A percentile compares a stretch with the other conserved stretches of the same genome.
Conservation (phyloP, 2,113 vertebrate species). For the Coregonus clupeaformis region DNA sequence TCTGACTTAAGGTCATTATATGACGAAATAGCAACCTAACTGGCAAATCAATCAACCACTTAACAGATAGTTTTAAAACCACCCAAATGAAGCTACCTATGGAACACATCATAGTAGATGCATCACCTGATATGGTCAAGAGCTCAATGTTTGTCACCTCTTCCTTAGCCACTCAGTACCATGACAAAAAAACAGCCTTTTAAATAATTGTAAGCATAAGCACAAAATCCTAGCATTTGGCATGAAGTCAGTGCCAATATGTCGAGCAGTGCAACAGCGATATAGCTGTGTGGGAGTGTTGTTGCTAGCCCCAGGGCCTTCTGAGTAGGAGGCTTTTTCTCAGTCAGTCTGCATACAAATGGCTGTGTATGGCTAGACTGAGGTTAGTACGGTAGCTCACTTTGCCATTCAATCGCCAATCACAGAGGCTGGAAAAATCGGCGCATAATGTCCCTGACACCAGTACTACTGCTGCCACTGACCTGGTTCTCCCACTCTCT, state of each 20-base stretch:
- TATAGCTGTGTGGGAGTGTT: conserved; percentile 5
- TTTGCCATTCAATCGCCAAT: background rate
- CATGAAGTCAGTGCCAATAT: background rate
- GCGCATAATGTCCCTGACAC: background rate
- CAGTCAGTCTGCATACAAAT: conserved; percentile 5
- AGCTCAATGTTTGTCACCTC: no score
- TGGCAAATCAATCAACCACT: no score
- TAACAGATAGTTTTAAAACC: no score
- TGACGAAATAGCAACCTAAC: no score
- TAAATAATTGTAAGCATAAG: background rate
- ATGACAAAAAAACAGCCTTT: background rate
- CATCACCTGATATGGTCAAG: no score
- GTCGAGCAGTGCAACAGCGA: background rate
- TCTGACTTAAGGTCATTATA: no score
- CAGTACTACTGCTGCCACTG: background rate
- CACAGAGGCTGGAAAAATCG: no score
- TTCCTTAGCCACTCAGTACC: background rate
- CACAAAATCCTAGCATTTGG: background rate
- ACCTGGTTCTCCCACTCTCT: background rate
- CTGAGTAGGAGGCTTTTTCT: background rate
- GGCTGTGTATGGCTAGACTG: background rate
- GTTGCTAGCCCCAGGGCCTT: background rate
- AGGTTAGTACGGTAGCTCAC: background rate
- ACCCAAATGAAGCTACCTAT: no score
- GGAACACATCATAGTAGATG: background rate